Base-by-base conservation (phyloP, 2,113 vertebrate genomes). In the Chauna torquata region DNA sequence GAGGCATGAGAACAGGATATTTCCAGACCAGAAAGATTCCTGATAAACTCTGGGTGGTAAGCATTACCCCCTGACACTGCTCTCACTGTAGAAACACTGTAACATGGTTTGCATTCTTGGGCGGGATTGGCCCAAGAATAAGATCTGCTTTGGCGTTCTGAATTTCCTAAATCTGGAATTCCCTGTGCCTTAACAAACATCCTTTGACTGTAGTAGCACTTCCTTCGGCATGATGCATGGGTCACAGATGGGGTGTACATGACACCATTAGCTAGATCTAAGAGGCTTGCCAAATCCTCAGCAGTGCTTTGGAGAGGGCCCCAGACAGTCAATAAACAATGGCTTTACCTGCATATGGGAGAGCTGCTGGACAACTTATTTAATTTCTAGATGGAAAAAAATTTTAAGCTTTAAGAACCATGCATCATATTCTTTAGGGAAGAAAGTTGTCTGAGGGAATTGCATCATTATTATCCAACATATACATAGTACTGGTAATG, bases 361-460 rank as follows among this genome's bases (percentile, higher is more conserved):
- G 65, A 62, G 24, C 55, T 95, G 62, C 55, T 80, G 20, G 47
- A 90, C 66, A 68, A 75, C 34, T 82, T 74, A 34, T 6, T 58
- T 96, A 92, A 82, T 93, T 82, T 85, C 34, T 85, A 34, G 3
- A 52, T 82, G 75, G 59, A 87, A 96, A 92, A 86, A 92, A 70
- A 68, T 59, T 30, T 77, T 18, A 47, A 76, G 88, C 38, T 79
- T 76, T 22, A 65, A 81, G 85, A 93, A 91, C 49, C 8, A 54
- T 34, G 59, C 40, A 17, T 72, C 79, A 10, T 7, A 17, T 77
- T 77, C 45, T 72, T 95, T 24, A 62, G 75, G 32, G 79, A 86
- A 91, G 17, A 80, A 90, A 82, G 38, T 65, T 54, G 23, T 91
- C 38, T 92, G 71, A 74, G 47, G 68, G 47, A 79, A 88, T 66